Base-by-base conservation (phyloP, 2,888 invertebrate genomes). In the Pachliopta kotzebuea region DNA sequence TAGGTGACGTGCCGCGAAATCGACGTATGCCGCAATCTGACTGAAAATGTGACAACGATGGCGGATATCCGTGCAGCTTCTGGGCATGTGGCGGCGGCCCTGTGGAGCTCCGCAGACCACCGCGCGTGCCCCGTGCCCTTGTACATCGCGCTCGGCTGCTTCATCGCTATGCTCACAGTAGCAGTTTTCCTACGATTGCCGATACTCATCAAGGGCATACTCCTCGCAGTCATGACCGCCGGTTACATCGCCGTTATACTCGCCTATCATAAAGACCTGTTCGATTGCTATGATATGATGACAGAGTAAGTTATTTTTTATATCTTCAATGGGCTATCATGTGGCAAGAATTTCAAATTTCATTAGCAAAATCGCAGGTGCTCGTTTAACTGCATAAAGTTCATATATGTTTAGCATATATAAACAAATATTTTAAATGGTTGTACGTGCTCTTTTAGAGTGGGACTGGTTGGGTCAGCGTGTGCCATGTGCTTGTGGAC, bases 101-200 rank as follows among this genome's bases (percentile, higher is more conserved):
- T 91, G 0, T 92, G 92, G 87, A 86, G 88, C 49, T 84, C 84
- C 23, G 86, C 88, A 56, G 94, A 95, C 68, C 97, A 97, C 80
- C 92, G 96, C 59, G 95, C 95, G 21, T 97, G 97, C 76, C 96
- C 96, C 0, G 88, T 97, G 63, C 98, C 98, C 0, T 95, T 97
- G 66, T 98, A 98, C 85, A 95, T 98, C 53, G 95, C 96, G 7
- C 87, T 98, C 18, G 96, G 96, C 17, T 97, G 97, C 74, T 94
- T 97, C 62, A 93, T 98, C 71, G 96, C 96, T 61, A 96, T 96
- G 87, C 92, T 98, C 65, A 95, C 96, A 0, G 96, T 97, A 31
- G 96, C 97, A 0, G 94, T 97, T 66, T 98, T 98, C 85, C 92
- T 98, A 60, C 92, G 94, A 68, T 92, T 98, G 60, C 97, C 97